Evolutionary conservation across 2,888 invertebrate genomes (phyloP).

Genomic region (Teleogryllus oceanicus): DNA sequence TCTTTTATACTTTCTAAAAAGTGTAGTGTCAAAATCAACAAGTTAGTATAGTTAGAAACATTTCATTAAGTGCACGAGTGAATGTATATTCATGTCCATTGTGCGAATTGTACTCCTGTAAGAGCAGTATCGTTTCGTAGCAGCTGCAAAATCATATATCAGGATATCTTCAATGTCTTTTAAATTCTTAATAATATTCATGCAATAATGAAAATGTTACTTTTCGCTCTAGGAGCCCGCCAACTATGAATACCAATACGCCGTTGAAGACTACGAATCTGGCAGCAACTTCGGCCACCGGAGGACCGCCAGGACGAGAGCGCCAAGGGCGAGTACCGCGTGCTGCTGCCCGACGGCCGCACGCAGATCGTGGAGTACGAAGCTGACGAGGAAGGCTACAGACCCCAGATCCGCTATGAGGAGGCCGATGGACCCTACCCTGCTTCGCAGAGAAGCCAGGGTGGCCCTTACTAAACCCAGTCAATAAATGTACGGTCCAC

Average conservation of each 20-base stretch:
- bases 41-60: too few species aligned
- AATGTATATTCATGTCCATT: too few species aligned
- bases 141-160: too few species aligned
- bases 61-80: too few species aligned
- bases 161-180: too few species aligned
- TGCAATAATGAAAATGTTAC: too few species aligned
- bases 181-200: too few species aligned
- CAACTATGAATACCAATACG: slow-evolving; percentile 63
- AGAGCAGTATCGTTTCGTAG: too few species aligned
- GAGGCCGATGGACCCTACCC: slow-evolving; percentile 31
- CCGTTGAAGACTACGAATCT: slow-evolving; percentile 57
- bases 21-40: too few species aligned
- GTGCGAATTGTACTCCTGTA: too few species aligned
- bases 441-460: neutral
- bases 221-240: slow-evolving; percentile 52
- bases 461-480: neutral
- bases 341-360: slow-evolving; percentile 61
- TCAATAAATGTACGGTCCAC: too few species aligned
- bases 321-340: slow-evolving; percentile 63
- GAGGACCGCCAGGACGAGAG: slow-evolving; percentile 62
- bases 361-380: slow-evolving; percentile 63
- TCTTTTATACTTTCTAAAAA: too few species aligned
- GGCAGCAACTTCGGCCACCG: slow-evolving; percentile 61
- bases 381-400: slow-evolving; percentile 60
- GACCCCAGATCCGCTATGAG: slow-evolving; percentile 57